These are phyloP conservation scores for Gasteruption jaculator DNA, from an alignment of 2,888 invertebrate genomes.

Conservation along the genomic window DNA sequence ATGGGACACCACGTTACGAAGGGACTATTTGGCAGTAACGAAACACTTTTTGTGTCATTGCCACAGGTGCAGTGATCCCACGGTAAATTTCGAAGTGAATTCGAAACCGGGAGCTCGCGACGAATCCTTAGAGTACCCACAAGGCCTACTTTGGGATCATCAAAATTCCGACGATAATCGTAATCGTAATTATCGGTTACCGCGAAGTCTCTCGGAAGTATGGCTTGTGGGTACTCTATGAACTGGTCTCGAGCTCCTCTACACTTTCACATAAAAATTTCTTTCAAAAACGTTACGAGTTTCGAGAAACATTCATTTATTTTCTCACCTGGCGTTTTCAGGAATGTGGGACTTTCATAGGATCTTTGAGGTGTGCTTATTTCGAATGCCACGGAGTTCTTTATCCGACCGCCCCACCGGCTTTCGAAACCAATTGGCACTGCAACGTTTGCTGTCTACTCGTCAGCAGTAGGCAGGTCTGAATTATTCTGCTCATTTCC, in stretches of 20 bases:
- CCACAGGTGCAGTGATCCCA: conserved; percentile 63
- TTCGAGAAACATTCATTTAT: neutral
- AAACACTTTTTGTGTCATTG: conserved; percentile 69
- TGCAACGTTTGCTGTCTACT: conserved; percentile 57
- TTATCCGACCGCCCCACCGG: conserved; percentile 58
- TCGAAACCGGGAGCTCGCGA: no score
- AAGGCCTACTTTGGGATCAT: no score
- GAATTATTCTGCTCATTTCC: no score
- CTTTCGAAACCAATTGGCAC: conserved; percentile 56
- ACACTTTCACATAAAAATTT: no score
- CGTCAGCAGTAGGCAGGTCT: conserved; percentile 55
- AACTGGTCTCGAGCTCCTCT: no score
- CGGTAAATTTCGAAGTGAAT: conserved; percentile 38
- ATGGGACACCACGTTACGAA: conserved; percentile 66
- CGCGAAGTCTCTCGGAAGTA: no score
- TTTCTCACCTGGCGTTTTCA: conserved; percentile 20
- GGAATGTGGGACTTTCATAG: conserved; percentile 61
- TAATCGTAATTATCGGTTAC: no score
- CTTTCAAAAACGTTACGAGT: no score
- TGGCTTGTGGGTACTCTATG: no score
- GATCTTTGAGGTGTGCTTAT: conserved; percentile 59
- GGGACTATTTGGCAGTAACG: conserved; percentile 60
- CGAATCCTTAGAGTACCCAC: no score
- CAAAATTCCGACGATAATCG: no score
- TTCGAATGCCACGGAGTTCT: conserved; percentile 55